Percentiles rank a stretch among this genome's conserved stretches.
Evolutionary conservation across 2,113 vertebrate species (phyloP).

Genomic region (Eclectus roratus): DNA sequence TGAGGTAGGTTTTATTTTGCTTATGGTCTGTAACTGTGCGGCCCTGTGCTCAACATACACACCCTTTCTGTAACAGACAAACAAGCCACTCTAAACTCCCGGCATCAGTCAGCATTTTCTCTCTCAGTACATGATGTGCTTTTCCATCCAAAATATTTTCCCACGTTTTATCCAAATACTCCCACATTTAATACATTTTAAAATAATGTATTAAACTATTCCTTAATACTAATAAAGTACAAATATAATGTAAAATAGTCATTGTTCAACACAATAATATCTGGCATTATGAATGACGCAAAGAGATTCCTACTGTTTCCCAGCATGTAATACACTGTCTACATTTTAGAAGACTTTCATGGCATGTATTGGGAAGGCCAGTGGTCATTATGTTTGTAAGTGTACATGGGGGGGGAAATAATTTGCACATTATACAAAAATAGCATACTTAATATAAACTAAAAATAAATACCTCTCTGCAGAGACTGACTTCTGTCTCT

Average conservation of each 20-base stretch:
- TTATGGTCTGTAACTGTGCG: not conserved
- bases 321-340: not conserved
- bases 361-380: not conserved
- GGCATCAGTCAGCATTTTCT: not conserved
- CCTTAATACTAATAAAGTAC: not conserved
- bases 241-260: not conserved
- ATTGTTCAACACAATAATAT: not conserved
- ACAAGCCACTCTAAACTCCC: not conserved
- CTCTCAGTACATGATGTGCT: not conserved
- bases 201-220: not conserved
- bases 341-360: not conserved
- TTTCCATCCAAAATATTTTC: not conserved
- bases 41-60: not conserved
- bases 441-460: not conserved
- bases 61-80: not conserved
- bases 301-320: not conserved
- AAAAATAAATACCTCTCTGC: not conserved
- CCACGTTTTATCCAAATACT: not conserved
- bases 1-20: not conserved
- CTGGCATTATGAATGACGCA: not conserved
- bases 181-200: not conserved
- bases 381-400: not conserved
- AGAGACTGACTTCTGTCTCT: not conserved
- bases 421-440: not conserved
- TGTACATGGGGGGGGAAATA: not conserved